These are phyloP conservation scores for Drosophila prostipennis DNA, from an alignment of 2,888 invertebrate genomes.

Conservation along the genomic window DNA sequence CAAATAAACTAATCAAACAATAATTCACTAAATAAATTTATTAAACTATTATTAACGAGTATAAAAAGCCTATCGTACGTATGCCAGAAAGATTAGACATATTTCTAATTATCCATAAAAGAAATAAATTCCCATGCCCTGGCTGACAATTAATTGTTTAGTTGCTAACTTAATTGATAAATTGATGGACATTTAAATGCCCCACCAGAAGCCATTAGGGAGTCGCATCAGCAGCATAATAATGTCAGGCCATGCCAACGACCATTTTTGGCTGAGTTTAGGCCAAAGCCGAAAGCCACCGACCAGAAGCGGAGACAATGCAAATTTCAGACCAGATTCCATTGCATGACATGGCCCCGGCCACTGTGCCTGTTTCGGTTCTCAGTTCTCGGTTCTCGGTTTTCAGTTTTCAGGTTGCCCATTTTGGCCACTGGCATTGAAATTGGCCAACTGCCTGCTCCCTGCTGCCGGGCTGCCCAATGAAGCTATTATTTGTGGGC, in stretches of 20 bases:
- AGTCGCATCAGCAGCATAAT: constrained; percentile 54
- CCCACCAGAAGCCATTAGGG: constrained; percentile 43
- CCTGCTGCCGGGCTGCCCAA: constrained; percentile 49
- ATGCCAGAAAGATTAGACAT: background rate
- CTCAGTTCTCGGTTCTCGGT: background rate
- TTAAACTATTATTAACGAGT: too few species aligned
- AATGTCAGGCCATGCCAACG: constrained; percentile 64
- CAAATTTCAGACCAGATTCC: constrained; percentile 77
- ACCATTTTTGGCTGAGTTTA: constrained; percentile 65
- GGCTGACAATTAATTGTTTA: constrained; percentile 67
- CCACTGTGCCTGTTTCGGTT: constrained; percentile 22
- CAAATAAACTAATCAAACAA: too few species aligned
- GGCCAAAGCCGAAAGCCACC: constrained; percentile 42
- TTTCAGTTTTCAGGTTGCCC: constrained; percentile 32
- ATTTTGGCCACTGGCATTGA: constrained; percentile 42
- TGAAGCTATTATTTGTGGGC: constrained; percentile 79
- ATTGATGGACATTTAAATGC: constrained; percentile 75
- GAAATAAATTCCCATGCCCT: constrained; percentile 25
- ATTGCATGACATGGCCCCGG: constrained; percentile 50
- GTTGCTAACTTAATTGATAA: constrained; percentile 62
- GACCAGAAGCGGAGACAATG: constrained; percentile 60
- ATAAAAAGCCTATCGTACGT: too few species aligned
- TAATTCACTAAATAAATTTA: too few species aligned
- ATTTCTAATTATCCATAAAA: background rate
- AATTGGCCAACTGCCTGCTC: constrained; percentile 26